These are phyloP conservation scores for Calliphora vomitoria DNA, from an alignment of 2,888 invertebrate genomes.

Conservation along the genomic window DNA sequence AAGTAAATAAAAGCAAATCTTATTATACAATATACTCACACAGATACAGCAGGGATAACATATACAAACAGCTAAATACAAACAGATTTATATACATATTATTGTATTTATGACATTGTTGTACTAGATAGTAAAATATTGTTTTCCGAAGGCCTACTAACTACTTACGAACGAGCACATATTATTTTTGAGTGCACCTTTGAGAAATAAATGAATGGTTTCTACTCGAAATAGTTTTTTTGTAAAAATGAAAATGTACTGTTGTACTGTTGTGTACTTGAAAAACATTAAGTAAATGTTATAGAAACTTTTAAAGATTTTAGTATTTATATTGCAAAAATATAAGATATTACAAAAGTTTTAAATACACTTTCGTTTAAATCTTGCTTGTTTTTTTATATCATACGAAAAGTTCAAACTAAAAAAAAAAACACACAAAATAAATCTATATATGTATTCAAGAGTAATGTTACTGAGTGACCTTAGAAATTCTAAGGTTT, in stretches of 20 bases:
- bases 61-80: neutral
- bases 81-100: no score
- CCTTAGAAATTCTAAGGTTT: no score
- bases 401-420: no score
- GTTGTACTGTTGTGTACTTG: neutral
- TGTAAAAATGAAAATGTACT: neutral
- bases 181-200: slow-evolving; percentile 11
- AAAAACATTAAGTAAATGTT: neutral
- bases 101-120: neutral
- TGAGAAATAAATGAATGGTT: neutral
- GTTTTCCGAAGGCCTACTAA: slow-evolving; percentile 8
- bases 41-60: neutral
- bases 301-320: neutral
- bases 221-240: slow-evolving; percentile 9
- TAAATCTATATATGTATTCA: no score
- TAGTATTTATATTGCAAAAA: no score
- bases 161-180: neutral
- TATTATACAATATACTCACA: slow-evolving; percentile 16
- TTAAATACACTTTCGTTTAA: no score
- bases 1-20: slow-evolving; percentile 44
- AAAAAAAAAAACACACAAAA: no score
- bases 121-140: slow-evolving; percentile 23
- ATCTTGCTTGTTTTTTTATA: no score
- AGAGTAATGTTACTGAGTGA: no score
- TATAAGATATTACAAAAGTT: no score